These are phyloP conservation scores for Rhynchonycteris naso DNA, from an alignment of 2,797 vertebrate genomes.

Conservation along the genomic window DNA sequence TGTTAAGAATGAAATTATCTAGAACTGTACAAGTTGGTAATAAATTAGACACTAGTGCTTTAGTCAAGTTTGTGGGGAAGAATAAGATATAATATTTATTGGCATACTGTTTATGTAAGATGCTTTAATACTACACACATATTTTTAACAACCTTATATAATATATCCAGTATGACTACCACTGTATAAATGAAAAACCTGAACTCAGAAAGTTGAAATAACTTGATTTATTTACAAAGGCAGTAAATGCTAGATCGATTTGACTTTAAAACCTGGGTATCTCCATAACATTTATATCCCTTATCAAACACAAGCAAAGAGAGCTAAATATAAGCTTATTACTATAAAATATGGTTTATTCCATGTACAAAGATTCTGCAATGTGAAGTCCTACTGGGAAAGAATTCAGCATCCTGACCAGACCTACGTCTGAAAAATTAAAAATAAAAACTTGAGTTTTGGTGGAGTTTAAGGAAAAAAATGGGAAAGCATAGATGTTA, in stretches of 20 bases:
- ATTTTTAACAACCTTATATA: neutral
- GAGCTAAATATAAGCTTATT: neutral
- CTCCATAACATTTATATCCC: neutral
- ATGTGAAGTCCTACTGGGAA: neutral
- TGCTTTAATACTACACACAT: neutral
- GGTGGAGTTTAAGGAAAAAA: neutral
- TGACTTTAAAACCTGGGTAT: neutral
- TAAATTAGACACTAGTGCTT: neutral
- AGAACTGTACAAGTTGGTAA: neutral
- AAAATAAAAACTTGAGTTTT: neutral
- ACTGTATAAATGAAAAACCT: constrained; percentile 39
- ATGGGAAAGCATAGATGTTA: neutral
- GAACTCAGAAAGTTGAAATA: constrained; percentile 12
- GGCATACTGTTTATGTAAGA: neutral
- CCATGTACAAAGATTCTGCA: neutral
- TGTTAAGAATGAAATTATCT: neutral
- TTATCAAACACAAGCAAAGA: neutral
- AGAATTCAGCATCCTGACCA: constrained; percentile 31
- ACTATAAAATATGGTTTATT: neutral
- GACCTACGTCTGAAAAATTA: neutral
- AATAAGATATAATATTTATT: neutral
- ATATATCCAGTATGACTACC: neutral
- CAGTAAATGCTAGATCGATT: neutral
- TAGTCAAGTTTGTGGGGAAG: neutral
- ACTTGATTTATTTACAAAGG: neutral